These are phyloP conservation scores for Dicaeum eximium DNA, from an alignment of 2,113 vertebrate genomes.

Conservation along the genomic window DNA sequence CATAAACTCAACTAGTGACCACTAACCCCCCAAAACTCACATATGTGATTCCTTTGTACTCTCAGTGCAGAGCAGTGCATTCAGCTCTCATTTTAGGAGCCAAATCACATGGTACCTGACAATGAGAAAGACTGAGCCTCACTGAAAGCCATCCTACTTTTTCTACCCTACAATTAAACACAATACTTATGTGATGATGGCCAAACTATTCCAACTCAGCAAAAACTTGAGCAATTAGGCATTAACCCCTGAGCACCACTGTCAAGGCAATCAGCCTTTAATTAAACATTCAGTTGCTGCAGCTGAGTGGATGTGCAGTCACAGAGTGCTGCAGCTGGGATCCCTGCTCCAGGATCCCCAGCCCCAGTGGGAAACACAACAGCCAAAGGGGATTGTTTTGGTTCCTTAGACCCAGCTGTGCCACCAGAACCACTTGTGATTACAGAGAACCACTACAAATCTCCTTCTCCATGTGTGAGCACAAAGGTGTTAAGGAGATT, in stretches of 20 bases:
- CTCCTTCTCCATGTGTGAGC: background rate
- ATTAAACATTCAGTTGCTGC: background rate
- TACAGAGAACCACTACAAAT: background rate
- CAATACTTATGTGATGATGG: background rate
- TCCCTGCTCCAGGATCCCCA: background rate
- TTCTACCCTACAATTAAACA: background rate
- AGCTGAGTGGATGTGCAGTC: background rate
- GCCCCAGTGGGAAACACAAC: background rate
- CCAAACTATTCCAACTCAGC: background rate
- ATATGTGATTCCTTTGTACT: background rate
- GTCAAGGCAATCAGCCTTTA: background rate
- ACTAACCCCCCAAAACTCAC: background rate
- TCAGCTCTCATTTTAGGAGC: background rate
- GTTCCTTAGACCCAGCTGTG: background rate
- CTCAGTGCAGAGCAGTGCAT: background rate
- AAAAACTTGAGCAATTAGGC: background rate
- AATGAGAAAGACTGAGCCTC: background rate
- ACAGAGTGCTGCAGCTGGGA: background rate
- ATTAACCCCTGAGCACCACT: background rate
- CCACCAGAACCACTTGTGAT: background rate
- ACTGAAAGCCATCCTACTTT: background rate
- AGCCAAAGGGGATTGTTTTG: background rate
- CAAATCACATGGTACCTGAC: background rate
- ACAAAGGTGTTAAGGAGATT: rapidly evolving
- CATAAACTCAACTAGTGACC: background rate